Conservation (phyloP, 1,140 invertebrate species). For the Leptopilina boulardi region DNA sequence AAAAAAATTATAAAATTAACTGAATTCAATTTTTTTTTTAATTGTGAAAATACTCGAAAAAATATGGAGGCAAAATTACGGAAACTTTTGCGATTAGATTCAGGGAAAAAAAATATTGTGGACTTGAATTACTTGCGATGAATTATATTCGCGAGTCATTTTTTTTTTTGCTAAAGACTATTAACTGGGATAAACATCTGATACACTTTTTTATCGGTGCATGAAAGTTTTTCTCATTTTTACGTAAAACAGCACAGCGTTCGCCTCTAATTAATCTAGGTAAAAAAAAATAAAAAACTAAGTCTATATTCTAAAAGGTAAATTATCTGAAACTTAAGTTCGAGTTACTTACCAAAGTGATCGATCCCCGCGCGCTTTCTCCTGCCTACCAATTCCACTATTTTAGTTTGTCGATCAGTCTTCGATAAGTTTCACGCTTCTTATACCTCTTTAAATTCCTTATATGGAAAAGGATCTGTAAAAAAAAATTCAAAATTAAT, state of each 20-base stretch:
- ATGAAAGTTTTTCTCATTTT: conserved; percentile 5
- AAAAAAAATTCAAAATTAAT: background rate
- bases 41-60: too few relatives aligned
- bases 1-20: too few relatives aligned
- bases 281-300: background rate
- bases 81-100: too few relatives aligned
- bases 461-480: background rate
- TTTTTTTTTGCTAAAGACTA: conserved; percentile 13
- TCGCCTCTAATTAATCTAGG: conserved; percentile 21
- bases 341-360: background rate
- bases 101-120: background rate
- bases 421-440: conserved; percentile 23
- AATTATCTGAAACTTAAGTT: background rate
- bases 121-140: background rate
- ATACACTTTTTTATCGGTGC: conserved; percentile 21
- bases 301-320: background rate
- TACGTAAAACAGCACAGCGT: background rate
- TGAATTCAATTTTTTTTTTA: too few relatives aligned
- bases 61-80: too few relatives aligned
- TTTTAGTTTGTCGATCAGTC: conserved; percentile 25
- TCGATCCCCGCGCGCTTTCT: background rate
- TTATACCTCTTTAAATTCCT: background rate
- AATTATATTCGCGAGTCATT: background rate
- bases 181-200: conserved; percentile 6
- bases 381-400: conserved; percentile 6